Base-by-base conservation (phyloP, 2,113 vertebrate genomes). In the Coreoperca whiteheadi region DNA sequence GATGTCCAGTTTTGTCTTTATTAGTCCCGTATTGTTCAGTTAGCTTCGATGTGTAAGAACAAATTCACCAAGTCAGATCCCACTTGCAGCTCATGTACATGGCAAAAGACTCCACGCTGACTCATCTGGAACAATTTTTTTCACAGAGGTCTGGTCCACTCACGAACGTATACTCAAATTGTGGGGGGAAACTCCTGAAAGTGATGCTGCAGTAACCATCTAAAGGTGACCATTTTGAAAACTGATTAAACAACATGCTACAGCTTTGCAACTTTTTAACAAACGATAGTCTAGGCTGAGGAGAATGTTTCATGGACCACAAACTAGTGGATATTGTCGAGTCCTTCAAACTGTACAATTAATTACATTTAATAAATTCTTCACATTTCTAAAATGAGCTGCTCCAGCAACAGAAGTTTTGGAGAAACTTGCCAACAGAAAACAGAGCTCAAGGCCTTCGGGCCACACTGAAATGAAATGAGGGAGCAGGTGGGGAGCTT, bases 401-500 rank as follows among this genome's bases (percentile, higher is more conserved):
- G 21, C n/a, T 78, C 8, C 15, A 74, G 43, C 16, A 66, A 54
- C 43, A 84, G 72, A 88, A 37, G 76, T 74, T 83, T 39, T 37
- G 14, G 50, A 68, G 53, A 61, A 77, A 86, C 6, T 23, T 77
- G 51, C 59, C 32, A 25, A 23, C 39, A 43, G 37, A 56, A 68
- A 81, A 57, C 43, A 28, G 75, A 77, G 20, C 59, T 57, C 5
- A 25, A 71, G 69, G 53, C 61, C 64, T 79, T 50, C 4, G 50
- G 51, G 50, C 57, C 69, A 64, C 67, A 85, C 61, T 46, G 72
- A 75, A 69, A 64, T 63, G 37, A 73, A 88, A 77, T 23, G 51
- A 86, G 39, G 53, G 25, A 84, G 85, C 87, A 91, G 78, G 72
- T 72, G 81, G 83, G 75, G 6, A 43, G 76, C 59, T 89, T 84